Evolutionary conservation across 1,140 invertebrate genomes (phyloP), one percentile per base, ranked within the genome.

Genomic region (Cotesia glomerata): DNA sequence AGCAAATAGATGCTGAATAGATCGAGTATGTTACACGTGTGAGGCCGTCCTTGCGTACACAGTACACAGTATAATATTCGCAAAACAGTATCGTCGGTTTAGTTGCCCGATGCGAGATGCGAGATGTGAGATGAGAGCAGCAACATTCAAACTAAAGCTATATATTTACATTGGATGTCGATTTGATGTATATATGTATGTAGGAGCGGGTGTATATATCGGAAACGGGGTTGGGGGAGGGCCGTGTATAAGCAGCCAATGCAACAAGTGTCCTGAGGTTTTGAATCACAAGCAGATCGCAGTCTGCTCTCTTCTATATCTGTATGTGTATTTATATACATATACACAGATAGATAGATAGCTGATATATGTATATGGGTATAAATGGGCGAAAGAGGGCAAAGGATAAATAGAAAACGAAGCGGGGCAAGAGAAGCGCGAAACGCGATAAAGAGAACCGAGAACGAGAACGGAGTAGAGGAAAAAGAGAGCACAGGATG

Each of bases 221-320:
- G 76, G 76, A 71, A 75, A 78, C 78, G 81, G 77, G 54, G 62
- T 18, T 13, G 64, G 14, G 64, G 54, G 36, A 39, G 16, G 51
- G 71, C 56, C 67, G 80, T 81, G 82, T 73, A 69, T 86, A 85
- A 85, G 85, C 82, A 85, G 78, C 77, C 82, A 86, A 84, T 82
- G 85, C 85, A 87, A 87, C 85, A 87, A 87, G 86, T 87, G 85
- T 87, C 84, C 85, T 84, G 84, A 87, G 85, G 84, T 85, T 87
- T 87, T 87, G 85, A 87, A 87, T 87, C 85, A 85, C 86, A 87
- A 87, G 86, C 84, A 87, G 85, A 86, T 87, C 82, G 83, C 78
- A 80, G 75, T 72, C 65, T 59, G 76, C 63, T 74, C 39, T 45
- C 7, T 11, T 8, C 7, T 45, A 45, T 45, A 4, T 39, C 5